Base-by-base conservation (phyloP, 2,888 invertebrate species). In the Amiota communis region DNA sequence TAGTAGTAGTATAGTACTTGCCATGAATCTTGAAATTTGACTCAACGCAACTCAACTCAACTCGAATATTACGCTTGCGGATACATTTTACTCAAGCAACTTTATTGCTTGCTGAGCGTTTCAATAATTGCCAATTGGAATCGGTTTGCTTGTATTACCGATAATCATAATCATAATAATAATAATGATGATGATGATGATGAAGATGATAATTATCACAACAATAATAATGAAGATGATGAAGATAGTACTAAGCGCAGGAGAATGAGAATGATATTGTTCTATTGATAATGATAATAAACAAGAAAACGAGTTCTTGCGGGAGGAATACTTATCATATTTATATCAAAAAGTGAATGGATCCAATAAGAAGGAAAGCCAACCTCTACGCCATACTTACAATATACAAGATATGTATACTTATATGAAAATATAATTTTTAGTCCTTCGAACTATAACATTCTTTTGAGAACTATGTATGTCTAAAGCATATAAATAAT, bases 31-130 rank as follows among this genome's bases (percentile, higher is more conserved):
- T 36, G 36, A 36, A 36, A 36, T 36, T 36, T 36, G 36, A 36
- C 36, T 36, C 36, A 36, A 36, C 23, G 1, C 23, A 23, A 23
- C 2, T 2, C 23, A 23, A 36, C 36, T 6, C 36, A 36, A 36
- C 36, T 36, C 6, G 36, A 36, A 36, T 36, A 36, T 36, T 36
- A 6, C 36, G 86, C 85, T 85, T 75, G 86, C 80, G 85, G 87
- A 85, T 85, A 87, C 86, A 86, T 81, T 87, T 85, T 86, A 87
- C 86, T 85, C 87, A 83, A 80, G 85, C 82, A 86, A 85, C 80
- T 87, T 85, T 87, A 86, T 86, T 86, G 36, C 36, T 36, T 36
- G 36, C 36, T 36, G 86, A 79, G 81, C 81, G 79, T 86, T 82
- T 82, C 78, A 86, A 83, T 84, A 79, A 84, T 86, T 85, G 84